phyloP scores from a whole-genome alignment of 2,888 invertebrate species.

The Agonopterix alstromeriana region DNA sequence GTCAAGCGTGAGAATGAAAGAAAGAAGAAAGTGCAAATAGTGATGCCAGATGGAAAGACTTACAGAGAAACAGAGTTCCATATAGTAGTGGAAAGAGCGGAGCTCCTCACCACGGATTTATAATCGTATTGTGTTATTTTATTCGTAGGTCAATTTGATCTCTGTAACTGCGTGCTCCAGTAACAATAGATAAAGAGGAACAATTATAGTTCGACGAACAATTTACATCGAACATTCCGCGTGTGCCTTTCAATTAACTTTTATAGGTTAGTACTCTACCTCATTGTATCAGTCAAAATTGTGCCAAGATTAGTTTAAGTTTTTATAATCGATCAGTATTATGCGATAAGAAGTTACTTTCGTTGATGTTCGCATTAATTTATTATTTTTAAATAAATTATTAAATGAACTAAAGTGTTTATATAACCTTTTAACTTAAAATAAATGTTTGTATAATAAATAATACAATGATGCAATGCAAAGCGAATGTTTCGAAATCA shows the following conservation, averaged over 20 bases:
- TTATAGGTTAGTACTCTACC: slow-evolving; percentile 31
- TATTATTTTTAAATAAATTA: not conserved
- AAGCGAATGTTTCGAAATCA: not conserved
- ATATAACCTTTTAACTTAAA: too few species aligned
- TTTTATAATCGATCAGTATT: slow-evolving; percentile 43
- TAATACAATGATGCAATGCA: not conserved
- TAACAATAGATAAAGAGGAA: slow-evolving; percentile 12
- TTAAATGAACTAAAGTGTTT: too few species aligned
- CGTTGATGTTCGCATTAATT: slow-evolving; percentile 1
- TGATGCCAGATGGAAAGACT: slow-evolving; percentile 88
- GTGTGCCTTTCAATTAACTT: slow-evolving; percentile 15
- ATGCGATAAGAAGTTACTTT: slow-evolving; percentile 23
- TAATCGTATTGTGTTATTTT: slow-evolving; percentile 34
- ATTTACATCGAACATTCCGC: slow-evolving; percentile 20
- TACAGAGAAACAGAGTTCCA: slow-evolving; percentile 92
- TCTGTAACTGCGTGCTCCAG: slow-evolving; percentile 17
- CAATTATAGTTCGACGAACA: slow-evolving; percentile 10
- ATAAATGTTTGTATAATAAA: too few species aligned
- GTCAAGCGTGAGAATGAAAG: slow-evolving; percentile 69
- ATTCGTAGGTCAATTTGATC: slow-evolving; percentile 16
- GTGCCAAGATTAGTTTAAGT: slow-evolving; percentile 46
- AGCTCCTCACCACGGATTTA: slow-evolving; percentile 87
- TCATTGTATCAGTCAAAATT: slow-evolving; percentile 34
- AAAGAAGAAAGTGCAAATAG: slow-evolving; percentile 80
- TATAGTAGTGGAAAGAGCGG: slow-evolving; percentile 89